Evolutionary conservation across 2,888 invertebrate genomes (phyloP).

Genomic region (Lasius fuliginosus): DNA sequence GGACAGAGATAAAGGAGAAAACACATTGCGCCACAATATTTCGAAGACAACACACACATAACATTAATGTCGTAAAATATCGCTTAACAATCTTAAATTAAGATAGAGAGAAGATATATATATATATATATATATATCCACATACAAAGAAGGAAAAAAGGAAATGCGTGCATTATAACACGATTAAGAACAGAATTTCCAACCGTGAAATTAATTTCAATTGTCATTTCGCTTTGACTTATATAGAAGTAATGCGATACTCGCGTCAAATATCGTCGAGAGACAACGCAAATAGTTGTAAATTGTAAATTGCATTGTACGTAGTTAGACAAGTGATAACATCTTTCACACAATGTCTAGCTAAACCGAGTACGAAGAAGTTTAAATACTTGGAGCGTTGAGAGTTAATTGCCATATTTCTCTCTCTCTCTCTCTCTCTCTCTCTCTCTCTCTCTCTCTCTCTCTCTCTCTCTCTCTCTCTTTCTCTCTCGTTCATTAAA

Average conservation of each 20-base stretch:
- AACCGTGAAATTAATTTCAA: background rate
- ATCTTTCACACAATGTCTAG: background rate
- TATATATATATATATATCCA: background rate
- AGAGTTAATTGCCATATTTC: constrained; percentile 18
- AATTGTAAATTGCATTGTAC: background rate
- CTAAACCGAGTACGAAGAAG: constrained; percentile 15
- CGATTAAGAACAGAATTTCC: background rate
- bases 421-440: background rate
- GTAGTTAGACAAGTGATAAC: constrained; percentile 38
- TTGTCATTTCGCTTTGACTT: background rate
- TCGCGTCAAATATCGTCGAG: background rate
- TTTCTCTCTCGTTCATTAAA: background rate
- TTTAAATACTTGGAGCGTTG: constrained; percentile 18
- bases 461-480: background rate
- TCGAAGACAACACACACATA: constrained; percentile 27
- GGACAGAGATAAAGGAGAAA: constrained; percentile 3
- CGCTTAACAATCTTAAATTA: constrained; percentile 11
- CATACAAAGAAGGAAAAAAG: background rate
- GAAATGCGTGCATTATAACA: constrained; percentile 24
- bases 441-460: background rate
- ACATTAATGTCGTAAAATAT: constrained; percentile 30
- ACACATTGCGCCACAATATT: constrained; percentile 14
- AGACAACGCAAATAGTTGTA: background rate
- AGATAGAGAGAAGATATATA: constrained; percentile 3
- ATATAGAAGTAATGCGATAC: background rate